Base-by-base conservation (phyloP, 1,140 invertebrate species). In the Micrasema minimum region DNA sequence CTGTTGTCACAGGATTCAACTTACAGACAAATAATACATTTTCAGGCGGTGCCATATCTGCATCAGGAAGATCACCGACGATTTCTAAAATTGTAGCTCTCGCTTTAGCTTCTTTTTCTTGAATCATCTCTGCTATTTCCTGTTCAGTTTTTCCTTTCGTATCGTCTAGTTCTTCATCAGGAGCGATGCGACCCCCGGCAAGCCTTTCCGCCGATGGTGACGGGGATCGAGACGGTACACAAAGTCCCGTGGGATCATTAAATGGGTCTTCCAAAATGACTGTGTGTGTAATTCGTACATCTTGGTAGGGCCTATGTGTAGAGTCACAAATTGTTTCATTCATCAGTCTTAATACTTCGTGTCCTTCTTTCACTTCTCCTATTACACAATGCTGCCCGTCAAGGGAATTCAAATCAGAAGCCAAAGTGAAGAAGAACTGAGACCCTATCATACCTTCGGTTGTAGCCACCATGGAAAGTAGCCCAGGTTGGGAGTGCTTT, bases 11-110 rank as follows among this genome's bases (percentile, higher is more conserved):
- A 23, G 98, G 97, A 87, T 99, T 99, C n/a, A 99, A 84, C 87
- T 99, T 99, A 84, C 98, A 99, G 6, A 99, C 95, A 85, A 99
- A 99, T 0, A 99, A 83, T 10, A 99, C 96, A 87, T 99, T 99
- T 85, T 99, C 98, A 7, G 97, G 97, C 0, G 98, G 98, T 18
- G 95, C 96, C 79, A 98, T 93, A 46, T 99, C 97, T 43, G 94
- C 96, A 85, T 98, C 93, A 0, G 97, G 98, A 61, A 99, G 85
- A 84, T 99, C 98, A 0, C 98, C 98, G 37, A 99, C 95, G 85
- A 99, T 99, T 88, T 99, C 97, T 43, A 99, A 85, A 75, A 99
- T 96, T 16, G 97, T 98, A 7, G 98, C 98, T 77, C 96, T 87
- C 14, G 97, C 95, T 85, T 96, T 95, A 0, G 96, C 97, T 84